Evolutionary conservation across 2,113 vertebrate genomes (phyloP).

Genomic region (Hyperoodon ampullatus): DNA sequence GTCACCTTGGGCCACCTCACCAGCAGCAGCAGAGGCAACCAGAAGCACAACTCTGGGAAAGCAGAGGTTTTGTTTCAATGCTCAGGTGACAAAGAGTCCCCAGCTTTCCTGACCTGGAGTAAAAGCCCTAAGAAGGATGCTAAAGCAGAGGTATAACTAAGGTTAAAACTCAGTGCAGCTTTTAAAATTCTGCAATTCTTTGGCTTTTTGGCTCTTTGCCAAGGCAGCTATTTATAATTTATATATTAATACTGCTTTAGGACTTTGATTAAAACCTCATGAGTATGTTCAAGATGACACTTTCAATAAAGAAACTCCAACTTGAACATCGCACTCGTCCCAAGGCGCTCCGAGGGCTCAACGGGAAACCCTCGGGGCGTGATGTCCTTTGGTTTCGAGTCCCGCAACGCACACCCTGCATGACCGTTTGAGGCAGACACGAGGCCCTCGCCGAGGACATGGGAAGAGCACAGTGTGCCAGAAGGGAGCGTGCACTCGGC

Average conservation of each 20-base stretch:
- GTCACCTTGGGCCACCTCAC: neutral
- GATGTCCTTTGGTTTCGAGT: neutral
- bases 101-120: neutral
- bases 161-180: too few relatives aligned
- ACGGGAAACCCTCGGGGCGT: too few relatives aligned
- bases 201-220: neutral
- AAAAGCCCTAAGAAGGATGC: neutral
- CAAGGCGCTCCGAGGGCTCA: neutral
- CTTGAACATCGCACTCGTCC: neutral
- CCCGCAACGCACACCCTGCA: neutral
- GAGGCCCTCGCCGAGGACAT: rapidly evolving
- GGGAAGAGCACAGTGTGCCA: too few relatives aligned
- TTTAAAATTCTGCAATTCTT: neutral
- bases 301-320: neutral
- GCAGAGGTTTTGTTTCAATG: neutral
- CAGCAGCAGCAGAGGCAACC: too few relatives aligned
- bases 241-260: neutral
- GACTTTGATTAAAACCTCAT: neutral
- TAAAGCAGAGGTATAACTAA: neutral
- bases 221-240: neutral
- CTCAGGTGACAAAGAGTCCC: too few relatives aligned
- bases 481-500: neutral
- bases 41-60: too few relatives aligned
- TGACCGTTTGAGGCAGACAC: rapidly evolving
- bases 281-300: neutral